Evolutionary conservation across 2,888 invertebrate species (phyloP).

Genomic region (Miltochrista miniata): DNA sequence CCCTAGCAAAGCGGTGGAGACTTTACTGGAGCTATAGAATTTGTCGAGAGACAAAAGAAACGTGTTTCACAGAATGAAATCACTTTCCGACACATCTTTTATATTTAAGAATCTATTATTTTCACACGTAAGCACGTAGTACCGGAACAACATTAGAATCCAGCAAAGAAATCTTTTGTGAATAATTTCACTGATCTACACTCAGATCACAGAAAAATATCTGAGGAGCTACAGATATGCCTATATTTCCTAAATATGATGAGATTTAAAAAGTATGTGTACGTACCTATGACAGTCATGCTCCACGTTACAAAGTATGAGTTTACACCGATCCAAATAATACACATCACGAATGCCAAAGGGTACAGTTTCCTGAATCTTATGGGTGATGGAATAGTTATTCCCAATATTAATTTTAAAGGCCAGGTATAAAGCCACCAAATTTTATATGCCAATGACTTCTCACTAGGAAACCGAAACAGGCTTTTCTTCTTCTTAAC

Average conservation of each 20-base stretch:
- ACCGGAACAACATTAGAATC: too few relatives aligned
- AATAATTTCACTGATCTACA: too few relatives aligned
- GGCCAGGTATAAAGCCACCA: conserved; percentile 91
- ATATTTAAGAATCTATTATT: too few relatives aligned
- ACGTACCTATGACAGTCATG: conserved; percentile 91
- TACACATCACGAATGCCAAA: conserved; percentile 92
- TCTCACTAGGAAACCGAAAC: conserved; percentile 70
- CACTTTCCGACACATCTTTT: too few relatives aligned
- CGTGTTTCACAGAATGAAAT: too few relatives aligned
- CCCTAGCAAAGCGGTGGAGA: too few relatives aligned
- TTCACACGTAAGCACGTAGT: too few relatives aligned
- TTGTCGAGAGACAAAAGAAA: too few relatives aligned
- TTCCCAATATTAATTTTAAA: conserved; percentile 84
- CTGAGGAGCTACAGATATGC: too few relatives aligned
- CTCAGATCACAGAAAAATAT: too few relatives aligned
- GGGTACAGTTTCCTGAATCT: conserved; percentile 86
- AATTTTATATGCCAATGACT: conserved; percentile 54
- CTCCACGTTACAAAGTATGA: conserved; percentile 97
- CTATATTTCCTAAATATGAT: neutral
- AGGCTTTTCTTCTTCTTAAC: conserved; percentile 56
- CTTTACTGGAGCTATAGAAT: too few relatives aligned
- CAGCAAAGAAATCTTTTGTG: too few relatives aligned
- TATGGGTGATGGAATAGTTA: conserved; percentile 89
- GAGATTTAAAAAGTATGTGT: neutral
- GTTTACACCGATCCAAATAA: conserved; percentile 92